phyloP scores from a whole-genome alignment of 2,888 invertebrate genomes.

The Sialis fuliginosa region DNA sequence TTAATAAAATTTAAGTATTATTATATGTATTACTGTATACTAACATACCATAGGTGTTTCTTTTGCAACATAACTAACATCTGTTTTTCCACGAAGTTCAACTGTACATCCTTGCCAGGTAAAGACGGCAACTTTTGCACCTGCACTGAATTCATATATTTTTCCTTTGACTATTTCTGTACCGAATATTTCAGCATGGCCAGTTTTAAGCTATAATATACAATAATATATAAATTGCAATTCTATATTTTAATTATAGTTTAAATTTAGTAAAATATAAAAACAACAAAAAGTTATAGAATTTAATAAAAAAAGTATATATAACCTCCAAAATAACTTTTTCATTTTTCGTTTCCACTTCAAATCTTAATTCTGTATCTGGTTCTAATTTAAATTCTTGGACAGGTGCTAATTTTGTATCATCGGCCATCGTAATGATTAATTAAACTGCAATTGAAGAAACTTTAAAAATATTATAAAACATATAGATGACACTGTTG shows the following conservation, averaged over 20 bases:
- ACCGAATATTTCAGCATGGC: constrained; percentile 91
- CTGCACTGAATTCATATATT: constrained; percentile 72
- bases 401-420: constrained; percentile 15
- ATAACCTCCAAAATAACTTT: constrained; percentile 61
- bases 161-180: constrained; percentile 89
- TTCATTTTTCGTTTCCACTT: constrained; percentile 75
- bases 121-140: constrained; percentile 88
- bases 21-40: background rate
- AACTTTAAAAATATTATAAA: too few relatives aligned
- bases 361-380: constrained; percentile 85
- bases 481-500: too few relatives aligned
- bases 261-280: background rate
- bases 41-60: constrained; percentile 79
- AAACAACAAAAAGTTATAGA: background rate
- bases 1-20: constrained; percentile 1
- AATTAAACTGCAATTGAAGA: too few relatives aligned
- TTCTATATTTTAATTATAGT: background rate
- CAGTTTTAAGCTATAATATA: constrained; percentile 54
- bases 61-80: constrained; percentile 86
- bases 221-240: background rate
- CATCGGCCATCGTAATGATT: constrained; percentile 17
- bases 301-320: constrained; percentile 1
- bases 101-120: constrained; percentile 91
- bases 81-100: constrained; percentile 72
- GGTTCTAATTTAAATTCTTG: constrained; percentile 71